phyloP scores from a whole-genome alignment of 1,140 invertebrate species.

The Zaprionus vittiger region DNA sequence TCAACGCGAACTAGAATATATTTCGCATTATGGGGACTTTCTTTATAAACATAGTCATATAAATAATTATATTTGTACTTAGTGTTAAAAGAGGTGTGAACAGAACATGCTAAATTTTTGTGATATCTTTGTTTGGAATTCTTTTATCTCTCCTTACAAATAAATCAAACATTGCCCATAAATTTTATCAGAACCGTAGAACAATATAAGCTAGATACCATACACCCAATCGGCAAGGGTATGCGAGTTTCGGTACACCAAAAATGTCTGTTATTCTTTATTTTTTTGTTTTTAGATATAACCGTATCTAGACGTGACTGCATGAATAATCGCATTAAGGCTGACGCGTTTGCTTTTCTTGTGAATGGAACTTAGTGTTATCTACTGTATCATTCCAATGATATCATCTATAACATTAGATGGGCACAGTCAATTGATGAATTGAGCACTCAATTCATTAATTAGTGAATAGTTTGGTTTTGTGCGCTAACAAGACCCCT shows the following conservation, averaged over 20 bases:
- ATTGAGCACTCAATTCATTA: constrained; percentile 33
- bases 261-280: not conserved
- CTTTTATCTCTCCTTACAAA: not conserved
- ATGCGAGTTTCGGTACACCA: not conserved
- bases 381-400: constrained; percentile 43
- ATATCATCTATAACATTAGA: constrained; percentile 50
- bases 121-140: not conserved
- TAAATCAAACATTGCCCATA: not conserved
- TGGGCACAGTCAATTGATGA: constrained; percentile 16
- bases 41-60: not conserved
- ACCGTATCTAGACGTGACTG: not conserved
- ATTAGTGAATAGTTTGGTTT: constrained; percentile 24
- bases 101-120: not conserved
- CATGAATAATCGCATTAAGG: constrained; percentile 22
- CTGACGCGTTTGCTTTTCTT: constrained; percentile 38
- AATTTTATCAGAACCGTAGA: not conserved
- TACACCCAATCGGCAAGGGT: not conserved
- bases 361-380: constrained; percentile 47
- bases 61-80: not conserved
- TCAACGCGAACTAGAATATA: not conserved
- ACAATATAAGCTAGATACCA: not conserved
- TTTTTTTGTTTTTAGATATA: constrained; percentile 1
- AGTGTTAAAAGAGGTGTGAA: not conserved
- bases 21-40: not conserved
- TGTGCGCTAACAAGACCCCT: constrained; percentile 10